Evolutionary conservation across 2,888 invertebrate species (phyloP), one percentile per base, ranked within the genome.

Genomic region (Amorpha juglandis): DNA sequence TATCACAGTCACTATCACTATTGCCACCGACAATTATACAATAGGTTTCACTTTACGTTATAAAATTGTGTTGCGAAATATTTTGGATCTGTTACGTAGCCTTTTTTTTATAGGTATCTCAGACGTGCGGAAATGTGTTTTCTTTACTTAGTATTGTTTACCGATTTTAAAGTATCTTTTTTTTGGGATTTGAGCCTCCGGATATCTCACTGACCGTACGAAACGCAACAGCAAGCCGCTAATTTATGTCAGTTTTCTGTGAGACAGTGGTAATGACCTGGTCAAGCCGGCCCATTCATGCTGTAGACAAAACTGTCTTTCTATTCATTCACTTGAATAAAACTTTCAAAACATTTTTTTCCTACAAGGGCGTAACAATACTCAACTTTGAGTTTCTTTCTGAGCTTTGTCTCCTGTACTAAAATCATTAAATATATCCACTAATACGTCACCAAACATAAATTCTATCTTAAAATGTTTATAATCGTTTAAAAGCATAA

Each of bases 41-140:
- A 58, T 58, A 21, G 16, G 58, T 58, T 58, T 58, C 58, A 58
- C 58, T 42, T 58, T 42, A 0, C n/a, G 35, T 50, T 52, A 33
- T 52, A 27, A 27, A 21, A 12, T 50, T 19, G 47, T 50, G 27
- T 58, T 58, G 58, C 19, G 58, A 42, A 58, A 58, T 58, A 16
- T 6, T 58, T 42, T 6, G 7, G 42, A 58, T 58, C 19, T 42
- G 58, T 58, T 58, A 58, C 58, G 16, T 55, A n/a, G n/a, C n/a
- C n/a, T n/a, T n/a, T n/a, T n/a, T n/a, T n/a, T n/a, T n/a, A n/a
- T 16, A 27, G 27, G 48, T n/a, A 42, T 33, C 33, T 53, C 33
- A 38, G 35, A 14, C 55, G 55, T 58, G 42, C 12, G 3, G 11
- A 58, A 42, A 58, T 42, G 35, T 55, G 16, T 42, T 4, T 14